These are phyloP conservation scores for Galeruca laticollis DNA, from an alignment of 2,888 invertebrate genomes.

Conservation along the genomic window DNA sequence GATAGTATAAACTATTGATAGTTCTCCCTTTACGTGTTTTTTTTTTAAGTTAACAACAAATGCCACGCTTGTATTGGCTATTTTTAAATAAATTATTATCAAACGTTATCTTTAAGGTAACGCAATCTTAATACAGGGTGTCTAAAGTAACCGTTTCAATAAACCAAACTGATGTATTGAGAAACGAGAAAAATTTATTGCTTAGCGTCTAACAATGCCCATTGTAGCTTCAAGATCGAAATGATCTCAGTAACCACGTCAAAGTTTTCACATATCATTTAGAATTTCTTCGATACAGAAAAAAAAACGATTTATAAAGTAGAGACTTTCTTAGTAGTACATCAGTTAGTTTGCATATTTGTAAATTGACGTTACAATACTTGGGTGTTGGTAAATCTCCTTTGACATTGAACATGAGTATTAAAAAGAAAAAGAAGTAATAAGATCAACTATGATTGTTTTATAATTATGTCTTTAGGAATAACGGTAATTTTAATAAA, in stretches of 20 bases:
- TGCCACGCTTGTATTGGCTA: too few species aligned
- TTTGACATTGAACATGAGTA: constrained; percentile 3
- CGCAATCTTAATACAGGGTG: constrained; percentile 7
- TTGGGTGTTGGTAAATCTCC: constrained; percentile 42
- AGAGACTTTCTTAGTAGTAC: constrained; percentile 25
- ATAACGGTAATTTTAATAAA: too few species aligned
- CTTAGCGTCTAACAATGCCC: constrained; percentile 26
- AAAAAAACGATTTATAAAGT: constrained; percentile 23
- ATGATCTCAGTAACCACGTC: constrained; percentile 32
- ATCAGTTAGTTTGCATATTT: constrained; percentile 34
- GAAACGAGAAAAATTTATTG: constrained; percentile 21
- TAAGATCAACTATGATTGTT: too few species aligned
- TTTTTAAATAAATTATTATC: too few species aligned
- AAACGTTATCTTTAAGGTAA: too few species aligned
- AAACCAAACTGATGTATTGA: constrained; percentile 21
- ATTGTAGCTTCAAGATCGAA: constrained; percentile 37
- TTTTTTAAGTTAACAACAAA: too few species aligned
- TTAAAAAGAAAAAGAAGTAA: background rate
- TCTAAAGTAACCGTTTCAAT: constrained; percentile 5
- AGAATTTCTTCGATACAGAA: constrained; percentile 27
- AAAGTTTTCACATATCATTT: constrained; percentile 40
- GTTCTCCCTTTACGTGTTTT: too few species aligned
- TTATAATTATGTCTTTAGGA: too few species aligned
- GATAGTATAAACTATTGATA: too few species aligned
- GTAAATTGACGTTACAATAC: constrained; percentile 45